These are phyloP conservation scores for Acridotheres tristis DNA, from an alignment of 2,797 vertebrate genomes.

Conservation along the genomic window DNA sequence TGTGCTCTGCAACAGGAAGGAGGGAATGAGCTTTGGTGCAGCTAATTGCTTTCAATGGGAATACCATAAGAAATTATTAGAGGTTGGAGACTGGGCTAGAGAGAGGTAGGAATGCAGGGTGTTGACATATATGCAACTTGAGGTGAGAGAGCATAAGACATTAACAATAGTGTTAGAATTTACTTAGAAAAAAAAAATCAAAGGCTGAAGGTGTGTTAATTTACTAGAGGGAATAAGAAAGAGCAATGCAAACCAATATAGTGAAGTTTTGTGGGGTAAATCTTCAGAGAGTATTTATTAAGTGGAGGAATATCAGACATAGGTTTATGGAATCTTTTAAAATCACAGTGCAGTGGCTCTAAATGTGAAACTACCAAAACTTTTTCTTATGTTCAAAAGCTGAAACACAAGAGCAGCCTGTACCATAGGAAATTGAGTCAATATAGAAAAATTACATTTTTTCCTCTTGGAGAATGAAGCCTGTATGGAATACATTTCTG, in stretches of 20 bases:
- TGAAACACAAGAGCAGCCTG: not conserved
- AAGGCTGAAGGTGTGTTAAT: not conserved
- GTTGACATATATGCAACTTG: not conserved
- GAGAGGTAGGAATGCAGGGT: not conserved
- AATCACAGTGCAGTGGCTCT: not conserved
- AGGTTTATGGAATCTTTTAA: not conserved
- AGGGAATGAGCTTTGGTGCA: not conserved
- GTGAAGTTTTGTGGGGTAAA: not conserved
- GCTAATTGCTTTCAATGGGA: not conserved
- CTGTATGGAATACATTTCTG: not conserved
- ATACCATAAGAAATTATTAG: not conserved
- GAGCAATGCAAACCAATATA: not conserved
- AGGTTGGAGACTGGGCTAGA: not conserved
- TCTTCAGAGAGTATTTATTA: not conserved
- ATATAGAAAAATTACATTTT: not conserved
- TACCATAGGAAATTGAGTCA: not conserved
- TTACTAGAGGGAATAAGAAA: not conserved
- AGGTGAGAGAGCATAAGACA: not conserved
- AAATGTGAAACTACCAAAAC: not conserved
- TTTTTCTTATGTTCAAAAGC: not conserved
- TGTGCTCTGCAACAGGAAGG: not conserved
- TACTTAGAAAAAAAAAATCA: not conserved
- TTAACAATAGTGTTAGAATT: not conserved
- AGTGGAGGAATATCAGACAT: not conserved
- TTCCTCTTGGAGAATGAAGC: not conserved